Conservation (phyloP, 2,113 vertebrate genomes). For the Lota lota region DNA sequence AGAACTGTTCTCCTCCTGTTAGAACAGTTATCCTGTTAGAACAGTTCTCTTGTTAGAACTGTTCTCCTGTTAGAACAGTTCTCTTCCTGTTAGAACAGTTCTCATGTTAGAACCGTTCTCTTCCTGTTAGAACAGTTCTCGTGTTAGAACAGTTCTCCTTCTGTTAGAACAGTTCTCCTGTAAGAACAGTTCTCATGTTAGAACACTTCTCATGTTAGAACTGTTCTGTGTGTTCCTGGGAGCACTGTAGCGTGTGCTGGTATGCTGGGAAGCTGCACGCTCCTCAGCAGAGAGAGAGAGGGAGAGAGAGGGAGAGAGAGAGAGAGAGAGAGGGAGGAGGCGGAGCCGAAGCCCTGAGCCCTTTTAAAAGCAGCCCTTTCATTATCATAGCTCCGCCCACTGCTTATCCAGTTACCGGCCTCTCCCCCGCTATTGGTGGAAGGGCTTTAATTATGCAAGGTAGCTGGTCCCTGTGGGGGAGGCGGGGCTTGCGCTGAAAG, state of each 20-base stretch:
- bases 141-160: constrained; percentile 19
- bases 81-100: no score
- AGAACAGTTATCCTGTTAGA: no score
- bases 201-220: constrained; percentile 13
- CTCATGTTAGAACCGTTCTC: no score
- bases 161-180: no score
- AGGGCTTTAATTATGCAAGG: constrained; percentile 77
- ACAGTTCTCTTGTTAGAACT: no score
- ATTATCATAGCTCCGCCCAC: constrained; percentile 79
- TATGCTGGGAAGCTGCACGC: constrained; percentile 18
- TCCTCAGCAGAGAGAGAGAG: constrained; percentile 42
- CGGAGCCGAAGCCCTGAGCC: constrained; percentile 44
- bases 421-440: constrained; percentile 67
- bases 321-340: constrained; percentile 34
- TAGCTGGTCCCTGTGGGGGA: constrained; percentile 77
- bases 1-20: no score
- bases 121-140: neutral
- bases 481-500: constrained; percentile 78
- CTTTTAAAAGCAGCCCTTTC: constrained; percentile 74
- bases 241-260: constrained; percentile 26
- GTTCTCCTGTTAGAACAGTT: no score
- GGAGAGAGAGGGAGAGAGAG: constrained; percentile 27
- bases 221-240: constrained; percentile 31
- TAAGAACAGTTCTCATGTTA: no score
- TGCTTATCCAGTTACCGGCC: constrained; percentile 76